phyloP scores from a whole-genome alignment of 92 coral and sea anemone genomes.

The Parazoanthus swiftii region DNA sequence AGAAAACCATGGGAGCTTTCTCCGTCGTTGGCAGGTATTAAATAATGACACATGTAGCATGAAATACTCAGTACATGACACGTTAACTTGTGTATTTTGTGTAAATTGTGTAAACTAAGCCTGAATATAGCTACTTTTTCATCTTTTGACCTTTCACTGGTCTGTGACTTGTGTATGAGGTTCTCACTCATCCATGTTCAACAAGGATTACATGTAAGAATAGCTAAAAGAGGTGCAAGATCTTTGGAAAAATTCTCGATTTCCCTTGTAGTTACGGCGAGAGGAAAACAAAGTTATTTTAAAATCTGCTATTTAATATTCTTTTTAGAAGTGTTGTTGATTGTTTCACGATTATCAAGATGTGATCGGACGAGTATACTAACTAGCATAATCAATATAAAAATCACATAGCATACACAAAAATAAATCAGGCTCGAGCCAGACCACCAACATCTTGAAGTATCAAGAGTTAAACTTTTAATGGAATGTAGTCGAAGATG shows the following conservation, averaged over 20 bases:
- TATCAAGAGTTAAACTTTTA: too few relatives aligned
- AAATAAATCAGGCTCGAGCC: too few relatives aligned
- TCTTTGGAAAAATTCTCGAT: not conserved
- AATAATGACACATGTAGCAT: not conserved
- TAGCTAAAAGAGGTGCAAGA: not conserved
- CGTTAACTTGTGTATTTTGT: not conserved
- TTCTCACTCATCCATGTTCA: not conserved
- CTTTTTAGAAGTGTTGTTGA: too few relatives aligned
- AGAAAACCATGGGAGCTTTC: slow-evolving; percentile 27
- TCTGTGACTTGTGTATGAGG: not conserved
- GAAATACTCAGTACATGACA: not conserved
- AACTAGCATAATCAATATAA: too few relatives aligned
- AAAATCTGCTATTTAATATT: too few relatives aligned
- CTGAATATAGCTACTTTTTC: not conserved
- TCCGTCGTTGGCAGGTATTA: slow-evolving; percentile 31
- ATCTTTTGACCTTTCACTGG: too few relatives aligned
- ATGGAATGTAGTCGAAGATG: too few relatives aligned
- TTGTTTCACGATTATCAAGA: too few relatives aligned
- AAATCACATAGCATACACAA: too few relatives aligned
- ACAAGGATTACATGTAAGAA: not conserved
- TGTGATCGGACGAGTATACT: too few relatives aligned
- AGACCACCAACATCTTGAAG: too few relatives aligned
- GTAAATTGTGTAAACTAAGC: not conserved
- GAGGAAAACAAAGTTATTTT: not conserved
- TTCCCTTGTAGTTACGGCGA: not conserved